Evolutionary conservation across 1,140 invertebrate genomes (phyloP).

Genomic region (Zaprionus vittiger): DNA sequence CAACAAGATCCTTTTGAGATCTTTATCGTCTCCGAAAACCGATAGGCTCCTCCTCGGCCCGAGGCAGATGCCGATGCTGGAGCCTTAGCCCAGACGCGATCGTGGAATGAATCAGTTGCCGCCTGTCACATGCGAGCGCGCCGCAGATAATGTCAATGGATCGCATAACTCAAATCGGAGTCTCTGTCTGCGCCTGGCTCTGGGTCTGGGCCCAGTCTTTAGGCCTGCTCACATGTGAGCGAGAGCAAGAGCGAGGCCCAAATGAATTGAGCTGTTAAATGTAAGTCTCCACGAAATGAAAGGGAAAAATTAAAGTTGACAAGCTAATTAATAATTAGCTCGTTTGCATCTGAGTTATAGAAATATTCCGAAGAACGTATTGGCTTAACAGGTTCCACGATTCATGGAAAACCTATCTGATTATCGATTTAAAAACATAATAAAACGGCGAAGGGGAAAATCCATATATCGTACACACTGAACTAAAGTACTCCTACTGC

Average conservation of each 20-base stretch:
- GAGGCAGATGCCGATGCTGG: not conserved
- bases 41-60: conserved; percentile 50
- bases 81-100: conserved; percentile 5
- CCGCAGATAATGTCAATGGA: conserved; percentile 77
- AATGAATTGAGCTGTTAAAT: conserved; percentile 83
- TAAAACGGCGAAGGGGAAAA: not conserved
- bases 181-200: conserved; percentile 11
- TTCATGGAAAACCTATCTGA: conserved; percentile 5
- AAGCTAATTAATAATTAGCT: conserved; percentile 76
- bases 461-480: not conserved
- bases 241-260: conserved; percentile 17
- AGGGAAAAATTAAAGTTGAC: conserved; percentile 79
- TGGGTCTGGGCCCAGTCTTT: conserved; percentile 30
- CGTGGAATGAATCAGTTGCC: conserved; percentile 71
- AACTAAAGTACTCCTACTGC: not conserved
- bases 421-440: not conserved
- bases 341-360: conserved; percentile 60
- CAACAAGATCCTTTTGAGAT: conserved; percentile 82
- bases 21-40: conserved; percentile 67
- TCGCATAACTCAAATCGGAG: conserved; percentile 74
- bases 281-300: conserved; percentile 75
- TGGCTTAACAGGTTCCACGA: conserved; percentile 47
- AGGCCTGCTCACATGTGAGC: conserved; percentile 57
- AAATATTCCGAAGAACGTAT: conserved; percentile 37
- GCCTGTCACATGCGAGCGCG: conserved; percentile 66